Evolutionary conservation across 2,113 vertebrate genomes (phyloP).

Genomic region (Sminthopsis crassicaudata): DNA sequence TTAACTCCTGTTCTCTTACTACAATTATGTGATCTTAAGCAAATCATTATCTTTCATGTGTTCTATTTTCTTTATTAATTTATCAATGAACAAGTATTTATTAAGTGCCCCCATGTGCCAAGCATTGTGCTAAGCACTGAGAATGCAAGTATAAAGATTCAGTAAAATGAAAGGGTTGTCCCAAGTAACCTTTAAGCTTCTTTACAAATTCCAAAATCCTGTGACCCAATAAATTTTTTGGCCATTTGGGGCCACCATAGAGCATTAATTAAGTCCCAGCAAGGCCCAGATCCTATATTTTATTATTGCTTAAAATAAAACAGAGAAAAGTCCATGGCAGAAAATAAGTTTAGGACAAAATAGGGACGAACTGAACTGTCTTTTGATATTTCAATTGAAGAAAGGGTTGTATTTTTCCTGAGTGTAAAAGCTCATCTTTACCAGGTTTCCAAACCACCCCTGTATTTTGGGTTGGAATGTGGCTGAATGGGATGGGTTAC

Average conservation of each 20-base stretch:
- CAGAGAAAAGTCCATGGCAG: neutral
- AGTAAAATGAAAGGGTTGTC: neutral
- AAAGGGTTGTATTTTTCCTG: neutral
- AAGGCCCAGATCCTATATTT: neutral
- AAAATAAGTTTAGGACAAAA: neutral
- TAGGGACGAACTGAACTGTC: conserved; percentile 2
- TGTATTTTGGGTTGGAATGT: conserved; percentile 39
- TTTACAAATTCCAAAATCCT: neutral
- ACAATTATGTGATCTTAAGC: neutral
- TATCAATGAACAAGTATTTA: neutral
- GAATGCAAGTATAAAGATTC: neutral
- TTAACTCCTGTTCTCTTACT: neutral
- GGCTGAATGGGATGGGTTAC: conserved; percentile 45
- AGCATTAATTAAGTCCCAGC: neutral
- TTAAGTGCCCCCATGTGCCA: neutral
- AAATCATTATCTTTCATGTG: neutral
- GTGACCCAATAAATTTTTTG: neutral
- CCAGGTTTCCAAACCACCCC: conserved; percentile 22
- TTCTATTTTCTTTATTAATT: neutral
- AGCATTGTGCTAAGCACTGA: neutral
- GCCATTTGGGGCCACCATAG: neutral
- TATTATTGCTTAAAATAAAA: neutral
- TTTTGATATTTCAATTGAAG: conserved; percentile 40
- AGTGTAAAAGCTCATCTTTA: conserved; percentile 56
- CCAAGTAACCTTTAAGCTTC: neutral